phyloP scores from a whole-genome alignment of 2,113 vertebrate species.

The Scatophagus argus region DNA sequence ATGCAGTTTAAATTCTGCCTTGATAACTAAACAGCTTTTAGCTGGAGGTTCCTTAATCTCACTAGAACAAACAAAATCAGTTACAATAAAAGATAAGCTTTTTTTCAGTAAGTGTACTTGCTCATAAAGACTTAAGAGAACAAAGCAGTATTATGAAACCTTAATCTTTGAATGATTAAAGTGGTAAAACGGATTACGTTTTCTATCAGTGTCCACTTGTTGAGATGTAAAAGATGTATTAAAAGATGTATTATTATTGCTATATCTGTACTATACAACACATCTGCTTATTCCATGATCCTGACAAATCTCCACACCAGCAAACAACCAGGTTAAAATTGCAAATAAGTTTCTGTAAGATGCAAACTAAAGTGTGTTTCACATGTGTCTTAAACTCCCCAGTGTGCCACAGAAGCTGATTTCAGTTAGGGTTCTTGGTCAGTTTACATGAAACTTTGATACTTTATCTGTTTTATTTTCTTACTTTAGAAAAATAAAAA shows the following conservation, averaged over 20 bases:
- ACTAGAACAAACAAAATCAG: not conserved
- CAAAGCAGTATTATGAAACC: not conserved
- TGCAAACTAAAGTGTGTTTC: not conserved
- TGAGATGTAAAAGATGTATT: too few relatives aligned
- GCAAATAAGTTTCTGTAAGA: not conserved
- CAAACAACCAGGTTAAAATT: not conserved
- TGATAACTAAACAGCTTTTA: not conserved
- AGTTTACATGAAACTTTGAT: not conserved
- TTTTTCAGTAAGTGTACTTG: not conserved
- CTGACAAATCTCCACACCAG: too few relatives aligned
- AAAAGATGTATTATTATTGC: not conserved
- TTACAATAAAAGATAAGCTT: too few relatives aligned
- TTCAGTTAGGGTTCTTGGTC: too few relatives aligned
- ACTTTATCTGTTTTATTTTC: not conserved
- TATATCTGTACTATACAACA: not conserved
- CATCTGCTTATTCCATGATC: not conserved
- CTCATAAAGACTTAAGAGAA: not conserved
- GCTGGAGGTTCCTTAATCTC: not conserved
- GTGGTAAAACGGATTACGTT: not conserved
- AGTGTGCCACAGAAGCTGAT: conserved; percentile 4
- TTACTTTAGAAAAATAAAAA: not conserved
- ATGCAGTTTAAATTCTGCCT: not conserved
- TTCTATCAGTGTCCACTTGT: not conserved
- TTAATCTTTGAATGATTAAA: not conserved
- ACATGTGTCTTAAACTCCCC: conserved; percentile 23